These are phyloP conservation scores for Leptobrachium ailaonicum DNA, from an alignment of 2,113 vertebrate genomes.

Conservation along the genomic window DNA sequence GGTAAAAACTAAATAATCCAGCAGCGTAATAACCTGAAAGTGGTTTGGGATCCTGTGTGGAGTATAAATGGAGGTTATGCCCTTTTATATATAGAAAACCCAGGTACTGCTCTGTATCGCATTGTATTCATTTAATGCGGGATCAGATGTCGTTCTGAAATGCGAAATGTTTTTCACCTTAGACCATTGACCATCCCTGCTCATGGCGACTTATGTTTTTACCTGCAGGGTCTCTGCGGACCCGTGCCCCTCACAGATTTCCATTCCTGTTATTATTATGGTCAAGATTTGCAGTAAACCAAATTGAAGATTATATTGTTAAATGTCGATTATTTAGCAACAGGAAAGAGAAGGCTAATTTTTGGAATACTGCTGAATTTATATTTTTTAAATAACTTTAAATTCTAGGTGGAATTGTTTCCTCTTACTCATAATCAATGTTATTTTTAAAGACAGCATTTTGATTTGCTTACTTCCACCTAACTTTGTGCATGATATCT, in stretches of 20 bases:
- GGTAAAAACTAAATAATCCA: too few relatives aligned
- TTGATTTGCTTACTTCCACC: too few relatives aligned
- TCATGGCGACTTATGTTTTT: slow-evolving; percentile 14
- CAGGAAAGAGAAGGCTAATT: too few relatives aligned
- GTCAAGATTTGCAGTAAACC: too few relatives aligned
- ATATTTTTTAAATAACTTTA: too few relatives aligned
- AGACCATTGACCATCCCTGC: slow-evolving; percentile 9
- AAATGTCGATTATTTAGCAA: too few relatives aligned
- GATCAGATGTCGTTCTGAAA: slow-evolving; percentile 33
- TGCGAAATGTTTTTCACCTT: slow-evolving; percentile 27
- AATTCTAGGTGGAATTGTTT: too few relatives aligned
- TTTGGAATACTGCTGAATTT: too few relatives aligned
- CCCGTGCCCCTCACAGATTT: slow-evolving; percentile 7
- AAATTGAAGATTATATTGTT: too few relatives aligned
- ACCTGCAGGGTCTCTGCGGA: not conserved
- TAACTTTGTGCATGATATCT: too few relatives aligned
- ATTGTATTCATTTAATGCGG: slow-evolving; percentile 39
- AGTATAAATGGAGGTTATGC: slow-evolving; percentile 48
- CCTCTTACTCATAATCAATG: too few relatives aligned
- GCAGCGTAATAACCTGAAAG: slow-evolving; percentile 21
- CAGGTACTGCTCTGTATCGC: not conserved
- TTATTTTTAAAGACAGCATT: too few relatives aligned
- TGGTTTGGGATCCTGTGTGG: slow-evolving; percentile 32
- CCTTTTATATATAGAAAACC: slow-evolving; percentile 28
- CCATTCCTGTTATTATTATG: not conserved